Conservation (phyloP, 2,797 vertebrate species). For the Oryzias sinensis region DNA sequence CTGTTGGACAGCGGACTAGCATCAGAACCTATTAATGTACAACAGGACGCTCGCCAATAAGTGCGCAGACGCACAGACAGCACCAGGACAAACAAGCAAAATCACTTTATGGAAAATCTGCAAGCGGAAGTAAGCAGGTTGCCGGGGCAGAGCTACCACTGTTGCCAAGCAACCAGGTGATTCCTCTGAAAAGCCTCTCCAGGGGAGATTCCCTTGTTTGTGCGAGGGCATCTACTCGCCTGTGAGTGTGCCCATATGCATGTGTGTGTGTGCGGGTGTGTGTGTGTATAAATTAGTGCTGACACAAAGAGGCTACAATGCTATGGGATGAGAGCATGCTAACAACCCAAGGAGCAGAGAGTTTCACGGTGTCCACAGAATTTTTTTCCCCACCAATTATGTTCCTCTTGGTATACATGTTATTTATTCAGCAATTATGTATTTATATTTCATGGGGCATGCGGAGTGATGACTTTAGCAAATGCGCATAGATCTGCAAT, state of each 20-base stretch:
- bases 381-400: constrained; percentile 26
- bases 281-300: constrained; percentile 48
- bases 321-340: constrained; percentile 46
- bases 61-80: constrained; percentile 2
- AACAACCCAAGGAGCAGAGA: constrained; percentile 51
- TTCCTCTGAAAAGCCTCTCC: constrained; percentile 76
- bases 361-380: constrained; percentile 39
- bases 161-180: constrained; percentile 83
- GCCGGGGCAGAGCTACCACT: constrained; percentile 64
- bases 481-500: constrained; percentile 32
- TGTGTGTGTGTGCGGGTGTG: constrained; percentile 13
- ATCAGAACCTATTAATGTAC: constrained; percentile 1
- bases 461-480: constrained; percentile 60
- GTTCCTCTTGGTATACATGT: constrained; percentile 58
- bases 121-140: constrained; percentile 67
- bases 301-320: constrained; percentile 50
- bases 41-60: constrained; percentile 19
- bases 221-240: constrained; percentile 61
- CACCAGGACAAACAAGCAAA: constrained; percentile 13
- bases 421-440: constrained; percentile 76
- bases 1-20: constrained; percentile 8
- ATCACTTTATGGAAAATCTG: constrained; percentile 42
- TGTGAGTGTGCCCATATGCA: constrained; percentile 16
- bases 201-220: constrained; percentile 75
- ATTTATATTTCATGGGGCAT: constrained; percentile 71